phyloP scores from a whole-genome alignment of 2,797 vertebrate genomes.

The Erethizon dorsatum region DNA sequence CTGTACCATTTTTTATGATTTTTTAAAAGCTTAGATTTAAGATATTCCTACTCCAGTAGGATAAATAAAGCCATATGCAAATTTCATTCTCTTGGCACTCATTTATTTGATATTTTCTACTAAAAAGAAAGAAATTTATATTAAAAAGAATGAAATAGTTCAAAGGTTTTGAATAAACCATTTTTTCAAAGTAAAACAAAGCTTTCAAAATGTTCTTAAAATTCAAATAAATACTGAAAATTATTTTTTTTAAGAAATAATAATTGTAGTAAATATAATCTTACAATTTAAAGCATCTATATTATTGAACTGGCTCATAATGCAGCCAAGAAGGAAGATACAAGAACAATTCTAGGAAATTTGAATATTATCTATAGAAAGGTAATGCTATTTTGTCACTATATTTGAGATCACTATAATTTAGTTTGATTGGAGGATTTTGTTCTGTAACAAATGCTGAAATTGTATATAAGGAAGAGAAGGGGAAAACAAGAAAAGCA shows the following conservation, averaged over 20 bases:
- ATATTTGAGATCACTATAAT: background rate
- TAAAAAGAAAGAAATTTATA: background rate
- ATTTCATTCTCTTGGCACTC: constrained; percentile 6
- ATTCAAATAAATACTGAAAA: constrained; percentile 57
- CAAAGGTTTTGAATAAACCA: constrained; percentile 32
- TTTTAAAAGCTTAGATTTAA: constrained; percentile 58
- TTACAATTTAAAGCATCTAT: background rate
- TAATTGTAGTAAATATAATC: background rate
- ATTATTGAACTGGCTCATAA: background rate
- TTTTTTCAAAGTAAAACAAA: constrained; percentile 42
- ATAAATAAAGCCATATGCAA: constrained; percentile 68
- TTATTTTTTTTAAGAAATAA: background rate
- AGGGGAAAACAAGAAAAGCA: background rate
- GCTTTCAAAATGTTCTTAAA: background rate
- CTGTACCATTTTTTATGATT: constrained; percentile 1
- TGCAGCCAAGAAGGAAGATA: background rate
- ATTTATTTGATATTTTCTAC: constrained; percentile 21
- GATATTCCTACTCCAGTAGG: background rate
- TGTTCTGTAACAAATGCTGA: background rate
- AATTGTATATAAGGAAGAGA: background rate
- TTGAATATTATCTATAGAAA: background rate
- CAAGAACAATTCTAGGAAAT: background rate
- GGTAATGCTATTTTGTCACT: background rate
- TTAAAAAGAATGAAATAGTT: constrained; percentile 22
- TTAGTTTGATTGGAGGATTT: background rate